Base-by-base conservation (phyloP, 64 coral and sea anemone genomes). In the Hydrozoanthus tunicans region DNA sequence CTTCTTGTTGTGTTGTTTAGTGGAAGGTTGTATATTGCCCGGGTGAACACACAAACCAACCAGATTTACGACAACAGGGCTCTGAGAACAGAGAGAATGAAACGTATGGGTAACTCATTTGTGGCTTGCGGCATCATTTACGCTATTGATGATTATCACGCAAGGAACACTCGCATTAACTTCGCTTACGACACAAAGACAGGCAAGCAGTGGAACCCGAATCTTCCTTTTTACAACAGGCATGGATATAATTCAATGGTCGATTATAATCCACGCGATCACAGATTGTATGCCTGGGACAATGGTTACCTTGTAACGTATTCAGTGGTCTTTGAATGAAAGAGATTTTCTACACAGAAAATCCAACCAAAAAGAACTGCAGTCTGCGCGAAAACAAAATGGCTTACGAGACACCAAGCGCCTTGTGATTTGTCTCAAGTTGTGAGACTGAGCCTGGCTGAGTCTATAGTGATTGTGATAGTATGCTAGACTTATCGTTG, bases 221-320 rank as follows among this genome's bases (percentile, higher is more conserved):
- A 51, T 67, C 57, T 83, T 66, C 32, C 13, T 6, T 83, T 83
- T 59, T 3, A 51, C 53, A 83, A 83, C 62, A 83, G 15, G 8
- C 64, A 64, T 10, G 64, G 57, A 1, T 83, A 64, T 58, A 83
- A 83, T 9, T 64, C 57, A 62, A 83, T 83, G 81, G 81, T 83
- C 12, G 64, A 62, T 7, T 83, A 83, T 17, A 83, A 83, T 59
- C 81, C 81, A 66, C 81, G 57, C 25, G 81, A 83, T 10, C 27
- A 83, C 12, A 67, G 13, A 12, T 53, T 83, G 13, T 83, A 83
- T 10, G 5, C 81, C 61, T 83, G 81, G 81, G 59, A 83, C 81
- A 66, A 43, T 6, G 25, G 11, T 0, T 60, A 67, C 20, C 81
- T 64, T 27, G 64, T 83, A 67, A 83, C 81, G 1, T 76, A 76